phyloP scores from a whole-genome alignment of 2,888 invertebrate genomes.

The Lasioglossum leucozonium region DNA sequence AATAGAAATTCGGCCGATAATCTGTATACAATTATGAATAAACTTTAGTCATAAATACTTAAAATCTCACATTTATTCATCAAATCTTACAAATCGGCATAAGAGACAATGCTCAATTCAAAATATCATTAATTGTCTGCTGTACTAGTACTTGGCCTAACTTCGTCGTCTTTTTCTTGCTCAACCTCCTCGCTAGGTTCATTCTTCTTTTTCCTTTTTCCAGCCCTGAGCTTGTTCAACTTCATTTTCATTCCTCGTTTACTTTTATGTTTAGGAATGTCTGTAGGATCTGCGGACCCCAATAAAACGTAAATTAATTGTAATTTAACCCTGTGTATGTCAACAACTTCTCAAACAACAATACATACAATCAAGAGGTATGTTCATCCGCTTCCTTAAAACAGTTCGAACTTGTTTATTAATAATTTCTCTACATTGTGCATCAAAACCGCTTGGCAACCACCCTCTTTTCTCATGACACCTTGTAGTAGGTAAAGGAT shows the following conservation, averaged over 20 bases:
- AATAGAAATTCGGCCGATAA: slow-evolving; percentile 73
- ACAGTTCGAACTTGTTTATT: slow-evolving; percentile 88
- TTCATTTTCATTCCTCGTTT: slow-evolving; percentile 57
- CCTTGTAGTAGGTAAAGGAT: slow-evolving; percentile 86
- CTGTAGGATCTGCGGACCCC: slow-evolving; percentile 78
- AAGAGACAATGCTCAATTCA: neutral
- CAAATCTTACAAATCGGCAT: neutral
- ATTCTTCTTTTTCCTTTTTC: slow-evolving; percentile 35
- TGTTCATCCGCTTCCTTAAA: slow-evolving; percentile 82
- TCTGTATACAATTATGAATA: slow-evolving; percentile 78
- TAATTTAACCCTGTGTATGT: neutral
- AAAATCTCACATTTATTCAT: slow-evolving; percentile 34
- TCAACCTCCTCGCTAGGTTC: slow-evolving; percentile 28
- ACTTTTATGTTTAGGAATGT: slow-evolving; percentile 75
- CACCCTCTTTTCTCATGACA: slow-evolving; percentile 92
- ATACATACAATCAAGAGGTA: slow-evolving; percentile 82
- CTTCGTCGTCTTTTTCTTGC: slow-evolving; percentile 20
- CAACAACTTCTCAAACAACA: slow-evolving; percentile 1
- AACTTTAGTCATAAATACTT: slow-evolving; percentile 72
- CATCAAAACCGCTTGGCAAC: slow-evolving; percentile 90
- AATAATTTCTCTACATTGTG: slow-evolving; percentile 90
- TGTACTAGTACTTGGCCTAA: neutral
- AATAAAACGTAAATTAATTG: neutral
- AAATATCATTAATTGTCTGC: slow-evolving; percentile 4
- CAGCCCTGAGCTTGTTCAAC: slow-evolving; percentile 34